phyloP scores from a whole-genome alignment of 30 jellyfish, hydroid and myxozoan species.

The Aurelia coerulea region DNA sequence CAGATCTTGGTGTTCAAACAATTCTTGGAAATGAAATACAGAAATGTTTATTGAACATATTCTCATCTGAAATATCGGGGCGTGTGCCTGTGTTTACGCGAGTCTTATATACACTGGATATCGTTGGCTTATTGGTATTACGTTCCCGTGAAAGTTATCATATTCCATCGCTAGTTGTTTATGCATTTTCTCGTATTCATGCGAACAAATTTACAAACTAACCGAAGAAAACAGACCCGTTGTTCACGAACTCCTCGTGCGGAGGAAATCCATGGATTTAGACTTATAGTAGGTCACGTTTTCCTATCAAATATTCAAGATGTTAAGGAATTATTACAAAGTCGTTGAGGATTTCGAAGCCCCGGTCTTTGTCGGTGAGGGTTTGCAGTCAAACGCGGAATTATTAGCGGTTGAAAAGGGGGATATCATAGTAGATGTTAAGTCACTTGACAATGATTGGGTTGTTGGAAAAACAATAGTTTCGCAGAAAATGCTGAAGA shows the following conservation, averaged over 20 bases:
- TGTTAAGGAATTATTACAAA: slow-evolving; percentile 70
- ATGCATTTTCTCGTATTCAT: not conserved
- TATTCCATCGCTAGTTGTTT: not conserved
- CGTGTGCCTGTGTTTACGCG: not conserved
- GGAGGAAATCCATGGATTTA: slow-evolving; percentile 33
- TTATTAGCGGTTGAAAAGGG: slow-evolving; percentile 75
- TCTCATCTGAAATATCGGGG: not conserved
- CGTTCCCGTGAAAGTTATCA: not conserved
- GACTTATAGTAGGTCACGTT: slow-evolving; percentile 11
- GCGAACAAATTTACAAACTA: not conserved
- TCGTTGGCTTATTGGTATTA: too few relatives aligned
- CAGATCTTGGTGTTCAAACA: too few relatives aligned
- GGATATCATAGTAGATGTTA: slow-evolving; percentile 81
- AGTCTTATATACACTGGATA: too few relatives aligned
- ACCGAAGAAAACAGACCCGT: slow-evolving; percentile 17
- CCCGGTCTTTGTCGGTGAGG: slow-evolving; percentile 17
- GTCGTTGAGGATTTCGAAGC: slow-evolving; percentile 62
- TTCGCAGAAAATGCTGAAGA: slow-evolving; percentile 61
- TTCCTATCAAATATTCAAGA: slow-evolving; percentile 1
- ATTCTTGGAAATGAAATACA: too few relatives aligned
- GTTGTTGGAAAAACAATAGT: slow-evolving; percentile 65
- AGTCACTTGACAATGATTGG: slow-evolving; percentile 45
- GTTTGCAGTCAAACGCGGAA: slow-evolving; percentile 35
- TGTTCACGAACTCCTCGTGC: not conserved
- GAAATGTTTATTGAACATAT: too few relatives aligned